Evolutionary conservation across 2,113 vertebrate genomes (phyloP), one percentile per base, ranked within the genome.

Genomic region (Grus americana): DNA sequence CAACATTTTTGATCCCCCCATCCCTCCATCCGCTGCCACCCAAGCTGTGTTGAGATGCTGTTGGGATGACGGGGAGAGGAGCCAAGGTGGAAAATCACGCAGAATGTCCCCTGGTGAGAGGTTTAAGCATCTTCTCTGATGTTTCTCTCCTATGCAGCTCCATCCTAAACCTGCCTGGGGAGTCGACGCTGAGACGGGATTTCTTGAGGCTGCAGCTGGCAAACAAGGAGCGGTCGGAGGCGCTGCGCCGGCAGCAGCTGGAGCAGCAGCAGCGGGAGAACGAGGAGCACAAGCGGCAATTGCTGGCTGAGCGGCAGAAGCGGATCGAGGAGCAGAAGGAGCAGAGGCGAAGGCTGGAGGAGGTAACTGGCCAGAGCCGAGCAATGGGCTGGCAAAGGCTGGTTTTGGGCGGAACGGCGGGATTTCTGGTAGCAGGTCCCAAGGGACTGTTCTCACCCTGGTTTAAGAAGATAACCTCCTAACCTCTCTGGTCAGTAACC

Each of bases 261-360:
- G 99, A 99, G 97, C 99, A 99, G 98, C 99, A 99, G 98, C 99
- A 99, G 96, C 97, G 98, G 4, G 98, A 98, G 98, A 99, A 99
- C 1, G 99, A 99, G 95, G 99, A 99, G 70, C 99, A 99, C 98
- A 99, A 99, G 97, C 97, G 99, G 79, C 99, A 99, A 80, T 97
- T 99, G 34, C 97, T 99, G 98, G 99, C 99, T 0, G 99, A 99
- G 97, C 97, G 99, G 78, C 99, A 99, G 98, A 99, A 99, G 83
- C 98, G 99, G 80, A 99, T 99, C 3, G 99, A 99, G 98, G 99
- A 99, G 98, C 99, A 99, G 98, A 99, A 99, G 92, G 99, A 99
- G 97, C 99, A 99, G 97, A 97, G 99, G 84, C 89, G 99, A 21
- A 98, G 99, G 80, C 98, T 99, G 93, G 99, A 99, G 98, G 99